phyloP scores from a whole-genome alignment of 2,113 vertebrate genomes.

The Cisticola juncidis region DNA sequence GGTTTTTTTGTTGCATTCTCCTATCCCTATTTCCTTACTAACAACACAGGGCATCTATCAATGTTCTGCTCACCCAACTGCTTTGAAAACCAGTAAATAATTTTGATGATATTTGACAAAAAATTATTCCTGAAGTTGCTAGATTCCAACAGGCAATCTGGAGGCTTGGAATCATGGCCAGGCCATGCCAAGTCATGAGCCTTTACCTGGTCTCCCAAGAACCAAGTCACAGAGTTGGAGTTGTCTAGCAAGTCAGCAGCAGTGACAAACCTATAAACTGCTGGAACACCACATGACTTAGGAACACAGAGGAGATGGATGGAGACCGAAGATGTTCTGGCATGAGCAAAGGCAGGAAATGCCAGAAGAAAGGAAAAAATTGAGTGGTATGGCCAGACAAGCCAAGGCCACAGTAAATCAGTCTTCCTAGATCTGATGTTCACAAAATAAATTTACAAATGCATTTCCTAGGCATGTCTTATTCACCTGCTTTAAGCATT shows the following conservation, averaged over 20 bases:
- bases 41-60: background rate
- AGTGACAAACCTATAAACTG: background rate
- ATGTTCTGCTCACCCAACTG: background rate
- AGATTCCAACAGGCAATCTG: background rate
- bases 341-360: background rate
- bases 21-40: background rate
- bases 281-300: background rate
- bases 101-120: background rate
- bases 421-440: background rate
- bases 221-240: fast-evolving
- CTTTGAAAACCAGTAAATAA: background rate
- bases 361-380: background rate
- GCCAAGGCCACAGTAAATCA: background rate
- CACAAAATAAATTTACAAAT: background rate
- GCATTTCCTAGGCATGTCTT: background rate
- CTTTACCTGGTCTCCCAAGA: background rate
- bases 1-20: background rate
- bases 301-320: background rate
- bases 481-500: background rate
- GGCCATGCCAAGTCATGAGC: background rate
- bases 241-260: background rate
- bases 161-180: background rate
- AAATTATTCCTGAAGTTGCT: background rate
- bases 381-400: background rate
- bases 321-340: background rate